These are phyloP conservation scores for Labeo rohita DNA, from an alignment of 2,113 vertebrate genomes.

Conservation along the genomic window DNA sequence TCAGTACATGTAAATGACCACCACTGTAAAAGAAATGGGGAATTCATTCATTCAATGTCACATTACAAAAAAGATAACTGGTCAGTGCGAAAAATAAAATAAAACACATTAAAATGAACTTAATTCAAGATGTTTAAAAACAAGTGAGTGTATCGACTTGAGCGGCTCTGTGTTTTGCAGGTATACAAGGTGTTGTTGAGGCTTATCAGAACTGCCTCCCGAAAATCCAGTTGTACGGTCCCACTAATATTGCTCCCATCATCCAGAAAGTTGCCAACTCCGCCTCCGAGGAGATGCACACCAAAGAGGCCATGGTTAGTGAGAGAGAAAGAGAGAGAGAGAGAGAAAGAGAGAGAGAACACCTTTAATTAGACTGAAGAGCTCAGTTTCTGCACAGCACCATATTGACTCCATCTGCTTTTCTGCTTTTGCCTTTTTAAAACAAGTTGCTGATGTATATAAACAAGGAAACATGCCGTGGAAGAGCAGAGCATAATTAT, in stretches of 20 bases:
- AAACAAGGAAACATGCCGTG: neutral
- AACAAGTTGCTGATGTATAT: neutral
- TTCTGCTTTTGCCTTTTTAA: neutral
- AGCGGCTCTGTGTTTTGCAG: slow-evolving; percentile 68
- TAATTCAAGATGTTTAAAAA: neutral
- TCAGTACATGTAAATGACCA: neutral
- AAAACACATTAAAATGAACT: neutral
- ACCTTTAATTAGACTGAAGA: neutral
- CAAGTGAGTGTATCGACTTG: neutral
- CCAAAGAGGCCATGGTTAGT: slow-evolving; percentile 95
- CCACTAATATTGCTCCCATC: slow-evolving; percentile 99
- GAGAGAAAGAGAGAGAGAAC: neutral
- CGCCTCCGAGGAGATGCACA: slow-evolving; percentile 96
- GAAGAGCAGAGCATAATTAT: neutral
- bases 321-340: neutral
- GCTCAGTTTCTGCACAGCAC: neutral
- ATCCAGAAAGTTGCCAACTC: slow-evolving; percentile 97
- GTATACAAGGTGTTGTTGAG: slow-evolving; percentile 97
- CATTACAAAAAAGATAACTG: neutral
- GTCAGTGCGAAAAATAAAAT: neutral
- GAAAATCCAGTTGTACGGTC: slow-evolving; percentile 95
- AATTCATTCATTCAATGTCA: neutral
- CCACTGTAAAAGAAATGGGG: neutral
- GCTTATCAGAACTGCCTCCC: slow-evolving; percentile 98
- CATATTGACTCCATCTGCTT: slow-evolving; percentile 12